These are phyloP conservation scores for Blennius ocellaris DNA, from an alignment of 2,113 vertebrate species.

Conservation along the genomic window DNA sequence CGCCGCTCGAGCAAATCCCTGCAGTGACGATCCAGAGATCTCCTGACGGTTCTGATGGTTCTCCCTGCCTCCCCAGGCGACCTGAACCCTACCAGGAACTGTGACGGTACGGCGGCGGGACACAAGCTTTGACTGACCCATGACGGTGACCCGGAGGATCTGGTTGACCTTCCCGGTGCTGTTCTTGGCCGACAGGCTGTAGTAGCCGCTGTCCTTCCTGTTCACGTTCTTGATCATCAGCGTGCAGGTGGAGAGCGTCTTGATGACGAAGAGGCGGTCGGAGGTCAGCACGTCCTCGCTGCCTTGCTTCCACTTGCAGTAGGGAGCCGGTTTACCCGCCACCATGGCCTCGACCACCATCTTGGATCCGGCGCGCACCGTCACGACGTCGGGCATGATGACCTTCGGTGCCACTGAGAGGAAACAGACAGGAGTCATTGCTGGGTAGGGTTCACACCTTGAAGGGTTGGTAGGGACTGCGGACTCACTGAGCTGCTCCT, in stretches of 20 bases:
- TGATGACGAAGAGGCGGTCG: constrained; percentile 91
- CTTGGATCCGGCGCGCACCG: constrained; percentile 93
- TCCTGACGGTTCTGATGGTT: too few species aligned
- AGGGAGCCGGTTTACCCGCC: constrained; percentile 92
- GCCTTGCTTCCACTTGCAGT: constrained; percentile 92
- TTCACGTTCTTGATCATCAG: constrained; percentile 93
- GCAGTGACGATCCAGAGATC: too few species aligned
- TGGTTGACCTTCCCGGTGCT: constrained; percentile 89
- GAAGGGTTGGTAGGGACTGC: not conserved
- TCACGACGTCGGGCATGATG: constrained; percentile 91
- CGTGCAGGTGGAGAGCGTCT: constrained; percentile 86
- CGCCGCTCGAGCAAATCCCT: too few species aligned
- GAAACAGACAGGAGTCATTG: not conserved
- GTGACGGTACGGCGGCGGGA: too few species aligned
- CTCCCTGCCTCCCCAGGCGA: too few species aligned
- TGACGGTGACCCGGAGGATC: constrained; percentile 91
- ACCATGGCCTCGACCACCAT: constrained; percentile 93
- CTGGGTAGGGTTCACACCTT: not conserved
- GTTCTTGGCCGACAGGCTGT: constrained; percentile 93
- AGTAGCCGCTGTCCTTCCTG: constrained; percentile 95
- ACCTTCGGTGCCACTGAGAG: constrained; percentile 93
- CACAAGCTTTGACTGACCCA: constrained; percentile 83
- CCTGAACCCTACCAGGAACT: too few species aligned
- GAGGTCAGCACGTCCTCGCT: constrained; percentile 90
- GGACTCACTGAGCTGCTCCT: constrained; percentile 96